phyloP scores from a whole-genome alignment of 2,888 invertebrate species.

The Orchestes rusci region DNA sequence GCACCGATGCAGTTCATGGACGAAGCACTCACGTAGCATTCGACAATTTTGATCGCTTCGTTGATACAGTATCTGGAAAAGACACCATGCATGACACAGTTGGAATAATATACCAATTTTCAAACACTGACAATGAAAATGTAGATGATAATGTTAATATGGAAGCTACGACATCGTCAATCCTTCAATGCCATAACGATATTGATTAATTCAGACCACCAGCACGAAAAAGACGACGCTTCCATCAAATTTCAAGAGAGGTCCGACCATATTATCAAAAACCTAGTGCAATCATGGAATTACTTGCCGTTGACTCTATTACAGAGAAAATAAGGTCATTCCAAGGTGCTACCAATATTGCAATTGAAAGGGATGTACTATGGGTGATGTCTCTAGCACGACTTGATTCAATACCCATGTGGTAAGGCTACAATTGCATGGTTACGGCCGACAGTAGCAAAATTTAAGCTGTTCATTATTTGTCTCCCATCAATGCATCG shows the following conservation, averaged over 20 bases:
- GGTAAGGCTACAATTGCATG: slow-evolving; percentile 32
- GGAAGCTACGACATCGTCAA: no score
- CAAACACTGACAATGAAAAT: slow-evolving; percentile 3
- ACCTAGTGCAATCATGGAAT: no score
- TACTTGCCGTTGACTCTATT: no score
- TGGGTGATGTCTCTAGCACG: slow-evolving; percentile 23
- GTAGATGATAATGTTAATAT: no score
- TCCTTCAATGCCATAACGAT: no score
- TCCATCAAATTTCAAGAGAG: no score
- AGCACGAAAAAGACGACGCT: no score
- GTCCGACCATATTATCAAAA: no score
- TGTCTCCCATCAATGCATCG: slow-evolving; percentile 33
- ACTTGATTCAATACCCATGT: slow-evolving; percentile 30
- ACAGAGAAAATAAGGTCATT: no score
- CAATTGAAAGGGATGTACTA: no score
- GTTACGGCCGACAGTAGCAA: slow-evolving; percentile 18
- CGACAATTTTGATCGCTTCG: slow-evolving; percentile 29
- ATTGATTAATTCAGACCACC: no score
- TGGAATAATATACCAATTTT: slow-evolving; percentile 30
- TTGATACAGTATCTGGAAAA: slow-evolving; percentile 30
- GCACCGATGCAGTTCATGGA: slow-evolving; percentile 26
- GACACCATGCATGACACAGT: slow-evolving; percentile 33
- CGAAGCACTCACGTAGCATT: slow-evolving; percentile 32
- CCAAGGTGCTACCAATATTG: no score
- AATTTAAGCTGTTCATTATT: slow-evolving; percentile 30